Evolutionary conservation across 2,888 invertebrate genomes (phyloP), one percentile per base, ranked within the genome.

Genomic region (Amblyjoppa fuscipennis): DNA sequence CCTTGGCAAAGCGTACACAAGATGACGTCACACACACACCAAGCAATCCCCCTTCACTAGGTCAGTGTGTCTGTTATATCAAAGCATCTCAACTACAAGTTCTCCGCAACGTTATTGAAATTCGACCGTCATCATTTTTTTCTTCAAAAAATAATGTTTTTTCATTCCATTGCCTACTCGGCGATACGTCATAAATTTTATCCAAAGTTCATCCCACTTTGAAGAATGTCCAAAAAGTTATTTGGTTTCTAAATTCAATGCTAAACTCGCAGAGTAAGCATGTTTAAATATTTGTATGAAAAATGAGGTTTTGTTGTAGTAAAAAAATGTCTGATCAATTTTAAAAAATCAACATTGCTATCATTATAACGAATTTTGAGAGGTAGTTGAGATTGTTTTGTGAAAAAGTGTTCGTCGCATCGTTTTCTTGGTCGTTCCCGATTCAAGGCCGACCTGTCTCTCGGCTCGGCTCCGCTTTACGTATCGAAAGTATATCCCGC

Each of bases 31-130:
- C 90, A 64, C 74, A 68, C 75, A 68, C 59, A 45, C 66, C 81
- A 70, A 89, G 88, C 87, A 88, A 90, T 90, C 86, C 90, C 90
- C 92, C 88, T 91, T 92, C 86, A 91, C 88, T 93, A 87, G 94
- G 94, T 94, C 93, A 94, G 90, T 93, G 89, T 92, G 92, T 78
- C 91, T 88, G 20, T 88, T 59, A 71, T 74, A 61, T 56, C 51
- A 70, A 13, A 79, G 75, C 25, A 9, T 53, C 38, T 11, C 20
- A 66, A 71, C 75, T 70, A 3, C 11, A 0, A 61, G 53, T 45
- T 25, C 53, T 71, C 64, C 4, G 5, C 20, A 28, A 59, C 38
- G 38, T 9, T 56, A 70, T 64, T n/a, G 70, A 84, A 75, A 64
- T 75, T 49, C 3, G 20, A 49, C 28, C 16, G 61, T 16, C n/a